Evolutionary conservation across 2,113 vertebrate species (phyloP), one percentile per base, ranked within the genome.

Genomic region (Hippocampus comes): DNA sequence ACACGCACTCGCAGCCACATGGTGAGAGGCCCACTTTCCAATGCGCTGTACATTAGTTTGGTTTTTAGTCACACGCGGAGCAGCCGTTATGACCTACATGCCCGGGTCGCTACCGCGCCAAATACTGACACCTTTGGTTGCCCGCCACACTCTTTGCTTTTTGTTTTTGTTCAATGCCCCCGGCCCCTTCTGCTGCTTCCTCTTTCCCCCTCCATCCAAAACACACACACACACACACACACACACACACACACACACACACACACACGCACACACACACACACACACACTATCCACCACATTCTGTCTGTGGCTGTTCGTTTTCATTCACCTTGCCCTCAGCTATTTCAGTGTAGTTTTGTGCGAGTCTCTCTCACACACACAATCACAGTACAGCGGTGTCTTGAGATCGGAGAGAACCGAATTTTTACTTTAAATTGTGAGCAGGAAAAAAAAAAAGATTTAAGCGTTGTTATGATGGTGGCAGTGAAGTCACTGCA

Each of bases 321-420:
- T 85, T 86, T 82, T 82, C 78, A 80, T 80, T 90, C 86, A 90
- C 87, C 89, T 90, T 90, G 89, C 89, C 89, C 87, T 84, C 79
- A 87, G 87, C 89, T 89, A 89, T 89, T 86, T 81, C 12, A 23
- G 23, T 10, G 48, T 61, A 34, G 1, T 9, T 25, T 25, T 59
- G n/a, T 2, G 10, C 8, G 17, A 53, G 49, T 17, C 49, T 49
- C 51, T 9, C 51, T 17, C 49, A 53, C 48, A 17, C 20, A 21
- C 18, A 53, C 20, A n/a, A 53, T 53, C 20, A 21, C 18, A 21
- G 20, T 53, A 21, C 20, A 9, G 51, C 1, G 20, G 51, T 21
- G 51, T 20, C 20, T 53, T 21, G 51, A n/a, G 51, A 21, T 53
- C 9, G 7, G 8, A 53, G 7, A 21, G 20, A 53, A 53, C 9